Base-by-base conservation (phyloP, 2,888 invertebrate species). In the Ochropleura plecta region DNA sequence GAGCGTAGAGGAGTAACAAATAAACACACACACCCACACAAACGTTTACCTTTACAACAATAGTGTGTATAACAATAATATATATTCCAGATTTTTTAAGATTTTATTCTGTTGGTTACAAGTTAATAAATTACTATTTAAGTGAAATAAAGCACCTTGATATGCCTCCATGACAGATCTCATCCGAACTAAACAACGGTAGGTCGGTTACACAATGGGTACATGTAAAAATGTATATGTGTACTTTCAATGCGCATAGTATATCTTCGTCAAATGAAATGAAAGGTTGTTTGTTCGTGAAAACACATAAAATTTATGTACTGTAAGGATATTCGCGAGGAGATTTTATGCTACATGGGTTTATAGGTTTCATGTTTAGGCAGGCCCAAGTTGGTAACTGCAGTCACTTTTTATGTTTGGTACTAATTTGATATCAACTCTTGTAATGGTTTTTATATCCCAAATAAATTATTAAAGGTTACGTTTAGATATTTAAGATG, bases 231-330 rank as follows among this genome's bases (percentile, higher is more conserved):
- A 64, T 70, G 55, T 60, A 3, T 72, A 59, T 57, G 30, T 63
- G 53, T 75, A 42, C 60, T 71, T 49, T 44, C 40, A 74, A 75
- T 60, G 12, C n/a, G 7, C 42, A 18, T 51, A 57, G 42, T 48
- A 53, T 44, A 55, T 66, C 40, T 40, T 53, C 16, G 44, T 59
- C 57, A 44, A 40, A 82, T 53, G 55, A 77, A 82, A 82, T 78
- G 62, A 57, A 63, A 48, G 42, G 48, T 86, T 90, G 86, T 92
- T 89, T 91, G 89, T 89, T 88, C 86, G 86, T 88, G 85, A 91
- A 91, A 90, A 79, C 91, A 89, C 92, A 90, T 95, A 93, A 96
- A 96, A 90, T 95, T 95, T 95, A 96, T 94, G 95, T 94, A 95
- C 92, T 95, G 96, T 93, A 92, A 94, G 93, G 89, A 90, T 91